phyloP scores from a whole-genome alignment of 2,888 invertebrate genomes.

The Sepiola atlantica region DNA sequence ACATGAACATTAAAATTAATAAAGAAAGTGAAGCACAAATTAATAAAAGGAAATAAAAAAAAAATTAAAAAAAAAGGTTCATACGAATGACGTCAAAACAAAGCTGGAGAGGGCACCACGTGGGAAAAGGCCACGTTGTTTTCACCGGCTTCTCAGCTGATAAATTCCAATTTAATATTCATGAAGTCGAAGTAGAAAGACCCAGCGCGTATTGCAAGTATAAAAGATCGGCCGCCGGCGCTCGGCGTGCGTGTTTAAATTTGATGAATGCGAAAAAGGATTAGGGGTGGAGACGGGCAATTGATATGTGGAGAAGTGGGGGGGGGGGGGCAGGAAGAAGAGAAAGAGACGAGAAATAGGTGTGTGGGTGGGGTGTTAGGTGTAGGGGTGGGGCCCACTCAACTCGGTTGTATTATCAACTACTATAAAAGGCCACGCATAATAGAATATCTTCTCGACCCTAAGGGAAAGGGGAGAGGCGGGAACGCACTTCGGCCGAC shows the following conservation, averaged over 20 bases:
- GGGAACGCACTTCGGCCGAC: neutral
- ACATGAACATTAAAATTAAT: too few species aligned
- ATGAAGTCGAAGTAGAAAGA: neutral
- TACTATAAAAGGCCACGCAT: neutral
- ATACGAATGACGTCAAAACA: neutral
- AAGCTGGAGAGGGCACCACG: neutral
- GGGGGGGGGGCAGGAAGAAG: neutral
- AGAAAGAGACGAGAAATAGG: too few species aligned
- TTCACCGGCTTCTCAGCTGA: neutral
- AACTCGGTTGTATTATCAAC: neutral
- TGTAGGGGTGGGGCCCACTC: neutral
- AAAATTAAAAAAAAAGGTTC: neutral
- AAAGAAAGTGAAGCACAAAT: too few species aligned
- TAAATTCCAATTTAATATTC: neutral
- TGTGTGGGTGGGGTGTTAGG: too few species aligned
- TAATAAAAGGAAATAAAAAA: neutral
- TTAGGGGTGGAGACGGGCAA: neutral
- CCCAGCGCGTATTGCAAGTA: neutral
- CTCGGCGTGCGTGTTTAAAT: neutral
- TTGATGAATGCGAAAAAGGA: neutral
- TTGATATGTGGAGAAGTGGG: neutral
- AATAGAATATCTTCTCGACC: neutral
- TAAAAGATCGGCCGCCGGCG: neutral
- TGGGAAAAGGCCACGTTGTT: neutral
- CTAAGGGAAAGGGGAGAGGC: neutral